Conservation (phyloP, 2,888 invertebrate genomes). For the Rotaria magnacalcarata region DNA sequence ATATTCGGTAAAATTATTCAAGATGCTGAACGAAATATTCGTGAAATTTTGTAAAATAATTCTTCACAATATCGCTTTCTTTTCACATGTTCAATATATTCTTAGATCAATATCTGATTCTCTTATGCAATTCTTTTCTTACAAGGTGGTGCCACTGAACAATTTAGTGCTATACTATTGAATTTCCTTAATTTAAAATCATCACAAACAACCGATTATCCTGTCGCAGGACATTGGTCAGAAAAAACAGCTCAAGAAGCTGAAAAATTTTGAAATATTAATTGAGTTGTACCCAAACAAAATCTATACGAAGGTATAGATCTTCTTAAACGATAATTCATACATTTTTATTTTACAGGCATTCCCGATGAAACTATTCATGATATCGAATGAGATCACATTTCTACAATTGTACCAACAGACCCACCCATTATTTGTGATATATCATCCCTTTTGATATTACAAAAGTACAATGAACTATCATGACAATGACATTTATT, state of each 20-base stretch:
- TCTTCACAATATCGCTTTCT: neutral
- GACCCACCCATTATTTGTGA: slow-evolving; percentile 83
- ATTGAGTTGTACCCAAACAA: slow-evolving; percentile 73
- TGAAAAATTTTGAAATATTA: slow-evolving; percentile 82
- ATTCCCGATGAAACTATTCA: slow-evolving; percentile 88
- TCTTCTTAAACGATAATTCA: too few species aligned
- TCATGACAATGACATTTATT: slow-evolving; percentile 49
- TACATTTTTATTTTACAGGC: too few species aligned
- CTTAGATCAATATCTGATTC: slow-evolving; percentile 75
- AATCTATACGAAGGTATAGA: slow-evolving; percentile 66
- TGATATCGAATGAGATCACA: slow-evolving; percentile 67
- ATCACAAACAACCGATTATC: slow-evolving; percentile 59
- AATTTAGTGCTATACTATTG: slow-evolving; percentile 85
- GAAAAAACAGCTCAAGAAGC: slow-evolving; percentile 91
- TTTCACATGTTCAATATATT: too few species aligned
- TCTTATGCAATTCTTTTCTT: slow-evolving; percentile 88
- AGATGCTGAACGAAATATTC: slow-evolving; percentile 65
- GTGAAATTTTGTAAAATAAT: slow-evolving; percentile 68
- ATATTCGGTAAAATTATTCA: slow-evolving; percentile 76
- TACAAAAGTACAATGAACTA: slow-evolving; percentile 64
- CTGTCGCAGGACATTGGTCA: slow-evolving; percentile 78
- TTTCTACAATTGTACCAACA: slow-evolving; percentile 51
- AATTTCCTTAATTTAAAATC: slow-evolving; percentile 66
- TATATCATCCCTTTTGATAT: slow-evolving; percentile 91
- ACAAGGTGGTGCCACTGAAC: slow-evolving; percentile 90